Base-by-base conservation (phyloP, 2,113 vertebrate species). In the Microcebus jonahi region DNA sequence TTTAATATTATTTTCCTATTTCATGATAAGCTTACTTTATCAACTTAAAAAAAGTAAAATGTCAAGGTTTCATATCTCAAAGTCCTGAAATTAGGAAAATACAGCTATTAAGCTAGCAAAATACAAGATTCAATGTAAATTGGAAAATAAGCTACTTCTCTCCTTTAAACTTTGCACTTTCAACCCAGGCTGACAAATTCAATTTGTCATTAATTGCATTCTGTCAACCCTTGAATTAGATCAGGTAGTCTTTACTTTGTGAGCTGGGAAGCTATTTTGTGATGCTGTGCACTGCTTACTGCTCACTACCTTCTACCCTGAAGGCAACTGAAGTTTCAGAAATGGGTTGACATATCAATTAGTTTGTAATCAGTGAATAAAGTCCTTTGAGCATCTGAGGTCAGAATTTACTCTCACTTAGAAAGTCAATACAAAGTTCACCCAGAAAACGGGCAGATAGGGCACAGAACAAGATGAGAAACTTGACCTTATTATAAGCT, bases 321-420 rank as follows among this genome's bases (percentile, higher is more conserved):
- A 76, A 76, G 63, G 57, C 36, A 67, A 29, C 50, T 87, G 50
- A 18, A 20, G 57, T 80, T 81, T 92, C 39, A 87, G 73, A 77
- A 94, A 68, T 36, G 29, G 67, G 55, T 55, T 86, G 88, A 97
- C 91, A 57, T 61, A 80, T 80, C 86, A 94, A 67, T 97, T 97
- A 95, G 67, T 90, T 92, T 94, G 39, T 95, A 97, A 91, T 80
- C 68, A 84, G 42, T 70, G 12, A 91, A 65, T 79, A 65, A 94
- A 81, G 25, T 48, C 84, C 67, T 96, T 68, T 59, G 65, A 88
- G 42, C 7, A 61, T 88, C 82, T 94, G 71, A 73, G 21, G 18
- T 6, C 42, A 94, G 48, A 77, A 95, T 92, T 15, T 84, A 18
- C 81, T 89, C 63, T 94, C 86, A 59, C 48, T 90, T 92, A 88